Percentiles rank a stretch among this genome's conserved stretches.
Evolutionary conservation across 2,797 vertebrate species (phyloP).

Genomic region (Apogon hyalosoma): DNA sequence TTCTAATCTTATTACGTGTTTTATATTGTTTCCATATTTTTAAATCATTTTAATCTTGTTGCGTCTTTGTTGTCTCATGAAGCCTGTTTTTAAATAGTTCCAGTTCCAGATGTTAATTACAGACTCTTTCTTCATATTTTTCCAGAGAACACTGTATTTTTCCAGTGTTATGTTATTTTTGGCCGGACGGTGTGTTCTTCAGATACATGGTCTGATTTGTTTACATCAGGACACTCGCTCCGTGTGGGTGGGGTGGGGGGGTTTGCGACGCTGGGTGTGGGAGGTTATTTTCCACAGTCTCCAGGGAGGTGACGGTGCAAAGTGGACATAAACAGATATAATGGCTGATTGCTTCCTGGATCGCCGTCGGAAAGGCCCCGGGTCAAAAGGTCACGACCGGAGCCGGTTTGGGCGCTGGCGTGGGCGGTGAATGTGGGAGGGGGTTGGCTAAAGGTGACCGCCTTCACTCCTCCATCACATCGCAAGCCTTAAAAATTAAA

Average conservation of each 20-base stretch:
- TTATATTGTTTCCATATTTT: too few species aligned
- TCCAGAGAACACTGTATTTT: background rate
- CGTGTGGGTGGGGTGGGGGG: background rate
- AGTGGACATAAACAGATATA: slow-evolving; percentile 29
- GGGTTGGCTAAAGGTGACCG: background rate
- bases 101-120: too few species aligned
- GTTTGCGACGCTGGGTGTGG: background rate
- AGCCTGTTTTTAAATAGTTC: too few species aligned
- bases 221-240: slow-evolving; percentile 2
- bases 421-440: background rate
- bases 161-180: slow-evolving; percentile 13
- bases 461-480: background rate
- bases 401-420: too few species aligned
- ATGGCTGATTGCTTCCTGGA: slow-evolving; percentile 15
- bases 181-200: slow-evolving; percentile 22
- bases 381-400: slow-evolving; percentile 37
- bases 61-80: too few species aligned
- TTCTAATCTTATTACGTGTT: too few species aligned
- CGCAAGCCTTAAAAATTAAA: slow-evolving; percentile 32
- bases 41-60: too few species aligned
- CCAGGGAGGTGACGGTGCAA: slow-evolving; percentile 15
- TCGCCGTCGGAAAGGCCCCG: background rate
- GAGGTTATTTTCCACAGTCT: slow-evolving; percentile 15
- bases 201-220: slow-evolving; percentile 19
- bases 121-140: too few species aligned